These are phyloP conservation scores for Melanchra persicariae DNA, from an alignment of 2,888 invertebrate species.

Conservation along the genomic window DNA sequence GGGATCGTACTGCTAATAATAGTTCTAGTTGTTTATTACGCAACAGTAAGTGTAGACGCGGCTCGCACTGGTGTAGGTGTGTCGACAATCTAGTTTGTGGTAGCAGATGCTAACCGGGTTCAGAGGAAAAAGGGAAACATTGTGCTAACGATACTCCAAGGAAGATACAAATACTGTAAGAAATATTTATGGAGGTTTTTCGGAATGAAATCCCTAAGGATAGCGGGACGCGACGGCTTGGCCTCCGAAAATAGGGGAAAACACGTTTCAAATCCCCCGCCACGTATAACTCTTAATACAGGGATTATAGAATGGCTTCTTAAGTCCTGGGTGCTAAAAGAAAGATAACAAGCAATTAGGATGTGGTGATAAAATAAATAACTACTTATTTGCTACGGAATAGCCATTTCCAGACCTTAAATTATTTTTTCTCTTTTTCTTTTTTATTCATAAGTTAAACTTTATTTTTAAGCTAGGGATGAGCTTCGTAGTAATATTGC, in stretches of 20 bases:
- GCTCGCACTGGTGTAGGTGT: background rate
- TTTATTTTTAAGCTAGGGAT: slow-evolving; percentile 53
- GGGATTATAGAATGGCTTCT: slow-evolving; percentile 88
- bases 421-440: slow-evolving; percentile 50
- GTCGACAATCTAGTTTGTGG: slow-evolving; percentile 60
- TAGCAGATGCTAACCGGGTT: slow-evolving; percentile 82
- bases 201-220: slow-evolving; percentile 87
- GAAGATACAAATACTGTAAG: slow-evolving; percentile 90
- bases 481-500: slow-evolving; percentile 58
- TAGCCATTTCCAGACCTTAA: slow-evolving; percentile 58
- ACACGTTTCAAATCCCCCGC: slow-evolving; percentile 88
- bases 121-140: slow-evolving; percentile 82
- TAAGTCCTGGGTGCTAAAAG: slow-evolving; percentile 87
- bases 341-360: slow-evolving; percentile 89
- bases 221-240: slow-evolving; percentile 80
- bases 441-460: slow-evolving; percentile 53
- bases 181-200: slow-evolving; percentile 91
- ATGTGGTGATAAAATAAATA: slow-evolving; percentile 74
- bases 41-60: background rate
- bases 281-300: slow-evolving; percentile 89
- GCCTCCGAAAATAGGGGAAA: slow-evolving; percentile 86
- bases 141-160: slow-evolving; percentile 89
- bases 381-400: slow-evolving; percentile 68
- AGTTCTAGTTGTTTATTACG: slow-evolving; percentile 44
- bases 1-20: slow-evolving; percentile 45